Conservation (phyloP, 2,797 vertebrate genomes). For the Mus caroli region DNA sequence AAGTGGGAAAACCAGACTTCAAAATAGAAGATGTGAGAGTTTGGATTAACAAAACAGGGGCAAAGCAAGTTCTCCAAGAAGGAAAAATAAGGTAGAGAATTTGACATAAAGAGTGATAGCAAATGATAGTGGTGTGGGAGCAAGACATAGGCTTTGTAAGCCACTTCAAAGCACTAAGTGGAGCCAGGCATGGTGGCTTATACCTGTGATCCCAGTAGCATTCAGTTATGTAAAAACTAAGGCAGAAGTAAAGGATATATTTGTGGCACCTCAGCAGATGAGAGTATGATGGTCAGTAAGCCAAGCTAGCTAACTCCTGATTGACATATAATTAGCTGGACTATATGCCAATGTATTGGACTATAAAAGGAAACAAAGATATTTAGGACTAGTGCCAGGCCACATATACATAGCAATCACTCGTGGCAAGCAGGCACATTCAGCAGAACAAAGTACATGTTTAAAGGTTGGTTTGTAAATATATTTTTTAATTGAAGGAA, state of each 20-base stretch:
- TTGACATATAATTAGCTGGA: neutral
- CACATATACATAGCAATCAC: neutral
- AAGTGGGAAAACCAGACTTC: conserved; percentile 1
- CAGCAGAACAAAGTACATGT: conserved; percentile 9
- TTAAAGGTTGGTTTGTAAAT: conserved; percentile 14
- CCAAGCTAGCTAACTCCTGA: neutral
- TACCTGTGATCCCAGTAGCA: neutral
- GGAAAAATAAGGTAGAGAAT: conserved; percentile 4
- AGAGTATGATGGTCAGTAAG: neutral
- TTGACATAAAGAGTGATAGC: neutral
- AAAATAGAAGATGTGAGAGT: neutral
- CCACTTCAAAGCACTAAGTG: conserved; percentile 38
- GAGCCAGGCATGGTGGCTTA: neutral
- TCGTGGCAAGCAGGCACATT: conserved; percentile 14
- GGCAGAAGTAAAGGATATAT: neutral
- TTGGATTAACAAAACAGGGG: conserved; percentile 36
- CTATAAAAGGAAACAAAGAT: neutral
- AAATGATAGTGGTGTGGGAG: conserved; percentile 27
- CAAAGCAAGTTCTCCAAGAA: conserved; percentile 8
- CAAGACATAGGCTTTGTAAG: conserved; percentile 16
- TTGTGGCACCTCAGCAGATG: conserved; percentile 1
- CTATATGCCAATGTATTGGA: conserved; percentile 31
- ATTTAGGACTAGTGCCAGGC: neutral
- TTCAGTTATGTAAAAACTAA: neutral
- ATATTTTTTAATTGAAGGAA: neutral